A percentile compares a stretch with the other conserved stretches of the same genome.
Conservation (phyloP, 2,797 vertebrate genomes). For the Sciurus carolinensis region DNA sequence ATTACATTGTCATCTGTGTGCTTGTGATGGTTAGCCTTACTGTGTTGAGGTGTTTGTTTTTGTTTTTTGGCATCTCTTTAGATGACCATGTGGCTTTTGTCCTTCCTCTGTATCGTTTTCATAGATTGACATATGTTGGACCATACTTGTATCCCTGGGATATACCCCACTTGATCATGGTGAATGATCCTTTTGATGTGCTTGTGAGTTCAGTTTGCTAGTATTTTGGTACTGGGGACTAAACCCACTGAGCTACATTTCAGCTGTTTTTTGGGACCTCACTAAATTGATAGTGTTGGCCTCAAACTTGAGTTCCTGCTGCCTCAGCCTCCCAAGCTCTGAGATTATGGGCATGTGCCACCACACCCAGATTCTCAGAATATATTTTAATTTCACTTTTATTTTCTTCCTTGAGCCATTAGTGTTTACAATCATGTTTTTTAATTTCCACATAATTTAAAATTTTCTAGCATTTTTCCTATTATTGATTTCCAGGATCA, state of each 20-base stretch:
- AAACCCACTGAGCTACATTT: no score
- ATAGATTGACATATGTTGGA: neutral
- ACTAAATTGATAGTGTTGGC: no score
- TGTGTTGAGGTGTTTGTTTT: no score
- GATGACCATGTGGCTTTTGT: neutral
- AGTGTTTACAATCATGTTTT: neutral
- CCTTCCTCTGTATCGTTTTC: neutral
- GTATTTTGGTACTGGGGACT: no score
- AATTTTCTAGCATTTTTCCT: neutral
- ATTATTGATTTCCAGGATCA: neutral
- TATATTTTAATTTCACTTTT: neutral
- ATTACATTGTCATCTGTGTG: neutral
- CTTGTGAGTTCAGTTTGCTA: neutral
- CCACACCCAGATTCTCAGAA: no score
- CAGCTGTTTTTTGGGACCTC: no score
- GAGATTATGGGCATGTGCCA: no score
- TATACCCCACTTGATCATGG: neutral
- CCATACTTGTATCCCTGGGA: no score
- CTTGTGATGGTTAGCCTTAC: neutral
- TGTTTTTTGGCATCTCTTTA: neutral
- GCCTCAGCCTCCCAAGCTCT: no score
- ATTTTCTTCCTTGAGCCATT: neutral
- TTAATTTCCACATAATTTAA: neutral
- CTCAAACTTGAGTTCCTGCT: no score
- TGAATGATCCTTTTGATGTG: neutral